These are phyloP conservation scores for Aleiodes testaceus DNA, from an alignment of 2,888 invertebrate genomes.

Conservation along the genomic window DNA sequence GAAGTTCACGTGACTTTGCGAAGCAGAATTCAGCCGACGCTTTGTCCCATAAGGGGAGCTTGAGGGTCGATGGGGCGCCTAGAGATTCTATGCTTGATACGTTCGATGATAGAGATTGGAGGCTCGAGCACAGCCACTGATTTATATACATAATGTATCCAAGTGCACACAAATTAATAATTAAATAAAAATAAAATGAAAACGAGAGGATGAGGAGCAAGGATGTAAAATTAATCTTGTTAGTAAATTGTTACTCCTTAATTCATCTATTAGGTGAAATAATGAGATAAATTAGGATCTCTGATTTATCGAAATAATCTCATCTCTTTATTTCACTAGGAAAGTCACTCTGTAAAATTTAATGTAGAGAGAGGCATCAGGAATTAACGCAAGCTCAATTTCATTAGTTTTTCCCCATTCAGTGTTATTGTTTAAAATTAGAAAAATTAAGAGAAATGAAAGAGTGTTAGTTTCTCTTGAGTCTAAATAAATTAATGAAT, in stretches of 20 bases:
- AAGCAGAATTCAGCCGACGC: slow-evolving; percentile 84
- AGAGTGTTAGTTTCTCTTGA: background rate
- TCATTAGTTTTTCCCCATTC: slow-evolving; percentile 47
- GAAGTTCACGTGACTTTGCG: slow-evolving; percentile 81
- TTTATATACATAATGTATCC: background rate
- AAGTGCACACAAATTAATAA: slow-evolving; percentile 45
- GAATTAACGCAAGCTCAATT: slow-evolving; percentile 62
- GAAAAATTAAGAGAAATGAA: background rate
- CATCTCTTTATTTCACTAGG: slow-evolving; percentile 2
- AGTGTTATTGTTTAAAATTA: slow-evolving; percentile 14
- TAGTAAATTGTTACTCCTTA: slow-evolving; percentile 46
- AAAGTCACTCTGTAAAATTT: background rate
- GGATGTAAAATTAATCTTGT: slow-evolving; percentile 57
- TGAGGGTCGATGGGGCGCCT: slow-evolving; percentile 72
- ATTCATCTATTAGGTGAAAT: too few species aligned
- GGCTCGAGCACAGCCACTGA: slow-evolving; percentile 72
- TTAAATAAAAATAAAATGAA: slow-evolving; percentile 54
- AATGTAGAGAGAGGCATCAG: slow-evolving; percentile 58
- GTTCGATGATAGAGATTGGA: slow-evolving; percentile 72
- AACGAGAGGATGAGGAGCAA: slow-evolving; percentile 52
- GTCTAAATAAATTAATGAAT: slow-evolving; percentile 21
- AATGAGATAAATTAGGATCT: slow-evolving; percentile 16
- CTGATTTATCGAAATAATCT: background rate
- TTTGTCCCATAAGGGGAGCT: slow-evolving; percentile 82
- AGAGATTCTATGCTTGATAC: slow-evolving; percentile 73